Conservation (phyloP, 2,888 invertebrate genomes). For the Kryphioiulus occultus region DNA sequence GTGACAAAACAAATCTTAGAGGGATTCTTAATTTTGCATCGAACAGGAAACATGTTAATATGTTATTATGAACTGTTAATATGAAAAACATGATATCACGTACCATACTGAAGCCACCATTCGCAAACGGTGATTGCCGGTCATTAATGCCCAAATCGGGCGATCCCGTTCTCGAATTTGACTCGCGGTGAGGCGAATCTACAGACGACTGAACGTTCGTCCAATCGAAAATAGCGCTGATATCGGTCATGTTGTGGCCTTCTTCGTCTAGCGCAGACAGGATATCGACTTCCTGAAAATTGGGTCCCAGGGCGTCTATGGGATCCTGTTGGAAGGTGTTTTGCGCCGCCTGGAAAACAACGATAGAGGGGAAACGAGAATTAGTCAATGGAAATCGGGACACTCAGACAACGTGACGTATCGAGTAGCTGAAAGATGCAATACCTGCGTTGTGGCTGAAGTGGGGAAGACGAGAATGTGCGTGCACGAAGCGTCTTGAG, state of each 20-base stretch:
- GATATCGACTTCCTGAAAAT: slow-evolving; percentile 64
- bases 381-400: not conserved
- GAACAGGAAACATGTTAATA: no score
- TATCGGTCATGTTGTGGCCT: slow-evolving; percentile 68
- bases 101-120: slow-evolving; percentile 67
- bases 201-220: slow-evolving; percentile 66
- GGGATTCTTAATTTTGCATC: no score
- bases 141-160: slow-evolving; percentile 67
- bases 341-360: slow-evolving; percentile 70
- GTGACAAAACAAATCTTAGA: no score
- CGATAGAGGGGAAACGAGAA: not conserved
- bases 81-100: slow-evolving; percentile 56
- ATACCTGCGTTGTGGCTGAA: slow-evolving; percentile 88
- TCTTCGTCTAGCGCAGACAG: slow-evolving; percentile 55
- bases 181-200: slow-evolving; percentile 62
- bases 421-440: not conserved
- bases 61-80: slow-evolving; percentile 20
- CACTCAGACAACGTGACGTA: not conserved
- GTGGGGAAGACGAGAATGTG: slow-evolving; percentile 99
- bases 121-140: slow-evolving; percentile 67
- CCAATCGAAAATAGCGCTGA: slow-evolving; percentile 81
- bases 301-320: slow-evolving; percentile 64
- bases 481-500: slow-evolving; percentile 94
- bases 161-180: slow-evolving; percentile 63
- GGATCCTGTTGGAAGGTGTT: slow-evolving; percentile 68